A percentile compares a stretch with the other conserved stretches of the same genome.
Evolutionary conservation across 1,140 invertebrate species (phyloP).

Genomic region (Hermetia illucens): DNA sequence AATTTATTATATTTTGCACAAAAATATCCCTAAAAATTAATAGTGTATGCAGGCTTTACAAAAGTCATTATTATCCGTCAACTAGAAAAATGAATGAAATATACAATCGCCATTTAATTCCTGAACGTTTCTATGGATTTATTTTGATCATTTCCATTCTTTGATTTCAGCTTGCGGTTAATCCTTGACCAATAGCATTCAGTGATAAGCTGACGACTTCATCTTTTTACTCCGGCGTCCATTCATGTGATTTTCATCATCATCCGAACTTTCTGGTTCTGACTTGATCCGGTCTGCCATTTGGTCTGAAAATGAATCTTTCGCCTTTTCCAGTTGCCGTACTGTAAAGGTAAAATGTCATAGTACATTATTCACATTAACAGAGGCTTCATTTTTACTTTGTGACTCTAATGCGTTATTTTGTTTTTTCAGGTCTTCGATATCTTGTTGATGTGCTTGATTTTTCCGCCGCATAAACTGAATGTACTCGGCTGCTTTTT

Average conservation of each 20-base stretch:
- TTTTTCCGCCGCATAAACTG: constrained; percentile 90
- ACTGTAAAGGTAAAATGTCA: constrained; percentile 11
- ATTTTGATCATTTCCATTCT: too few species aligned
- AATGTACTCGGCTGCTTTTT: constrained; percentile 96
- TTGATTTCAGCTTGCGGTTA: too few species aligned
- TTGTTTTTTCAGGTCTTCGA: constrained; percentile 86
- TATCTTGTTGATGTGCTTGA: constrained; percentile 81
- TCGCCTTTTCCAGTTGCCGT: constrained; percentile 17
- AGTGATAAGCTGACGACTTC: too few species aligned
- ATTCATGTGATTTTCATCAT: constrained; percentile 22
- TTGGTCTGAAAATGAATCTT: constrained; percentile 9
- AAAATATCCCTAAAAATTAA: too few species aligned
- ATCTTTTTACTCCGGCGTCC: constrained; percentile 26
- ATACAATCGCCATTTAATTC: too few species aligned
- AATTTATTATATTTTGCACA: too few species aligned
- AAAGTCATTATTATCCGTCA: too few species aligned
- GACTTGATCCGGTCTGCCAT: constrained; percentile 4
- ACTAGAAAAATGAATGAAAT: too few species aligned
- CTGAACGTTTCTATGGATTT: too few species aligned
- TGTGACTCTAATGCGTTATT: constrained; percentile 82
- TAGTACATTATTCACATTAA: neutral
- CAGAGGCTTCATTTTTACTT: constrained; percentile 39
- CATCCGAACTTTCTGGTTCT: constrained; percentile 9
- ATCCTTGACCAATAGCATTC: too few species aligned
- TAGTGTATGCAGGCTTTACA: too few species aligned